Evolutionary conservation across 1,140 invertebrate species (phyloP), one percentile per base, ranked within the genome.

Genomic region (Catajapyx aquilonaris): DNA sequence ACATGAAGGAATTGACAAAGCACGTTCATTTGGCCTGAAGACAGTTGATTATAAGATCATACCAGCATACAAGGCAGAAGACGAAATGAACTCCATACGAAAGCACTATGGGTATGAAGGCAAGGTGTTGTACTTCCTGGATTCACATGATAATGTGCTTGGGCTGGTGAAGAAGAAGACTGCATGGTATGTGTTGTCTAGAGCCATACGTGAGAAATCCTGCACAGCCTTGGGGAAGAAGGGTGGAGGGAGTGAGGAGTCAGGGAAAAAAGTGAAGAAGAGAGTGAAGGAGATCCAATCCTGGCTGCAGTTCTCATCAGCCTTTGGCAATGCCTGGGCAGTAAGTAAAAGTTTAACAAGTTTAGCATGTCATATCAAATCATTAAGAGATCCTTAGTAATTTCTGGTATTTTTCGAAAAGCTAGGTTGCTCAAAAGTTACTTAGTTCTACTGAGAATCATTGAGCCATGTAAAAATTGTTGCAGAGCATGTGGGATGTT

Each of bases 131-230:
- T 64, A 60, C 47, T 64, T 61, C 44, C 20, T 62, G 5, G 59
- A 62, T 42, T 40, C 41, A 17, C 31, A 50, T 19, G 40, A 46
- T 13, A 45, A 48, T 39, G 55, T 60, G 0, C 57, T 64, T 39
- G 62, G 62, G 11, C 28, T 64, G 4, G 41, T 62, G 17, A 64
- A 64, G 42, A 61, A 61, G 49, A 64, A 64, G 47, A 62, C 61
- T 10, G 47, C 53, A 19, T 64, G 62, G 61, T 63, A 63, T 43
- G 59, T 64, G 28, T 51, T 62, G 20, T 46, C 56, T 32, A 39
- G 61, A 43, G 57, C 60, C 18, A 46, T 62, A 5, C 41, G 61
- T 33, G 61, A 64, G 41, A 62, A 64, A 47, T 39, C 33, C 15
- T 44, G 35, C 15, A 32, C 34, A 25, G 39, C 11, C 17, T 32